A percentile compares a stretch with the other conserved stretches of the same genome.
These are phyloP conservation scores for Lynx canadensis DNA, from an alignment of 2,113 vertebrate genomes.

Conservation along the genomic window DNA sequence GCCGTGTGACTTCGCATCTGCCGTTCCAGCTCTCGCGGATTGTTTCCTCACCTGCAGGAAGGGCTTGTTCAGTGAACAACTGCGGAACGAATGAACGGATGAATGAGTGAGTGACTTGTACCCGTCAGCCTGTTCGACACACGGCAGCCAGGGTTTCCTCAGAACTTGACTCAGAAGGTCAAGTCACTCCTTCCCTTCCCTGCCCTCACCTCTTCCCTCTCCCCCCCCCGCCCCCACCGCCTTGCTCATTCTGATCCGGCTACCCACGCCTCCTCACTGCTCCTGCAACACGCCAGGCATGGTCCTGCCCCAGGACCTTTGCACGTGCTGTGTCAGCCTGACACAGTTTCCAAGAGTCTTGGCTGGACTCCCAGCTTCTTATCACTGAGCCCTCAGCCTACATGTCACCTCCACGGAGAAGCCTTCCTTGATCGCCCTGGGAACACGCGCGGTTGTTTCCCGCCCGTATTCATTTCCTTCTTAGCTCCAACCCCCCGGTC, in stretches of 20 bases:
- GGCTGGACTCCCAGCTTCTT: neutral
- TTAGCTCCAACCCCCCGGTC: neutral
- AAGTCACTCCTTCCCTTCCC: neutral
- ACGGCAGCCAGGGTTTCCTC: neutral
- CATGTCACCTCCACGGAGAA: neutral
- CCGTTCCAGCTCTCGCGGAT: no score
- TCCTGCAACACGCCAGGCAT: neutral
- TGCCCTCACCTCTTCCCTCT: neutral
- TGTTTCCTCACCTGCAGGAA: no score
- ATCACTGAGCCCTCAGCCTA: neutral
- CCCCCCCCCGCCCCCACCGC: neutral
- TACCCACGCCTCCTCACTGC: neutral
- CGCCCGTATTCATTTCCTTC: neutral
- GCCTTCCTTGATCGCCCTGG: neutral
- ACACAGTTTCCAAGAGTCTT: neutral
- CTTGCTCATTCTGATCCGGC: neutral
- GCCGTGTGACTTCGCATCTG: neutral
- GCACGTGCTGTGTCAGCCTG: neutral
- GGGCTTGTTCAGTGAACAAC: neutral
- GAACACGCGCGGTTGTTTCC: neutral
- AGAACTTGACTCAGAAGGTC: neutral
- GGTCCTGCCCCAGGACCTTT: neutral
- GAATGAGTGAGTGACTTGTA: no score
- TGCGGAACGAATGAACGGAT: neutral
- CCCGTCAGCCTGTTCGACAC: neutral